Percentiles rank a stretch among this genome's conserved stretches.
phyloP scores from a whole-genome alignment of 53 echinoderm and acorn worm species.

The Zoroaster sp. region DNA sequence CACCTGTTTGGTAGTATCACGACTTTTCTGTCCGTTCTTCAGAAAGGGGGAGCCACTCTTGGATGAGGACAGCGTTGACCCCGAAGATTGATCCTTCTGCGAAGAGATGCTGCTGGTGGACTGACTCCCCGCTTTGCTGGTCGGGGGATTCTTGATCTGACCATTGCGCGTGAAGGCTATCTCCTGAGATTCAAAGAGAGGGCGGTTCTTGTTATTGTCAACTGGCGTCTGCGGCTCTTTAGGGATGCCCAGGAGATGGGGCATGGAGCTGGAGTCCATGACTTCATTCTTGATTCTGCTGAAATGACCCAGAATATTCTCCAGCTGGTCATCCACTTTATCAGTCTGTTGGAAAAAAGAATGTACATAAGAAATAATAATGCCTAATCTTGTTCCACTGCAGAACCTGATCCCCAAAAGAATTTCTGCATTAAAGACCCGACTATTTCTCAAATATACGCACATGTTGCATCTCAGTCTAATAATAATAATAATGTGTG shows the following conservation, averaged over 20 bases:
- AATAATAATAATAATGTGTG: too few species aligned
- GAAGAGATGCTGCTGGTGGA: neutral
- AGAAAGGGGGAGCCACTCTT: neutral
- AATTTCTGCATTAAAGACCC: too few species aligned
- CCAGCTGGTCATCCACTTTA: neutral
- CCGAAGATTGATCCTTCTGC: neutral
- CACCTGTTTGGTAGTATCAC: neutral
- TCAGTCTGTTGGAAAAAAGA: constrained; percentile 23
- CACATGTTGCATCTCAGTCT: too few species aligned
- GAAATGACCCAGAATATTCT: constrained; percentile 13
- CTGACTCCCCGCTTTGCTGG: constrained; percentile 6
- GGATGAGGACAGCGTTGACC: neutral
- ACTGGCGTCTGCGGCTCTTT: constrained; percentile 58
- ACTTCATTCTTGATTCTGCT: constrained; percentile 18
- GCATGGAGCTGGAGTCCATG: constrained; percentile 11
- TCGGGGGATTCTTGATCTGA: neutral
- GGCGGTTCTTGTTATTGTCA: constrained; percentile 34
- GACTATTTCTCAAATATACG: too few species aligned
- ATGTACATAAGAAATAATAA: too few species aligned
- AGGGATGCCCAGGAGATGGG: constrained; percentile 52
- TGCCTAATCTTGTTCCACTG: too few species aligned
- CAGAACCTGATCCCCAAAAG: too few species aligned
- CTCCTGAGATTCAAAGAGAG: neutral
- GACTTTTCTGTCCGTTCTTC: constrained; percentile 14
- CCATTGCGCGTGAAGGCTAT: constrained; percentile 5